These are phyloP conservation scores for Lottia scabra DNA, from an alignment of 2,888 invertebrate genomes.

Conservation along the genomic window DNA sequence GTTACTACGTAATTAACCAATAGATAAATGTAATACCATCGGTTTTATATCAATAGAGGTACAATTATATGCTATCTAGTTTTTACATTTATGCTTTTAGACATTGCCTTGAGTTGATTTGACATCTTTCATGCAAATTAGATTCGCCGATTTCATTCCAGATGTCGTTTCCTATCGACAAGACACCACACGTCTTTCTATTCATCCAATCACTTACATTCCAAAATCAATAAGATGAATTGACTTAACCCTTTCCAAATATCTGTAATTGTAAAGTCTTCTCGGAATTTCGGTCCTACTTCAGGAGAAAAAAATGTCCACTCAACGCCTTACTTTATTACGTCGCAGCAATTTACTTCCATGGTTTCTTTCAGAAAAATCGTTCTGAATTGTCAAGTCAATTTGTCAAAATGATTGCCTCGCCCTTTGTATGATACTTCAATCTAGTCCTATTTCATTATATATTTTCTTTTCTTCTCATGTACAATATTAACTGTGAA, in stretches of 20 bases:
- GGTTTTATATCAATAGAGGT: too few species aligned
- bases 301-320: neutral
- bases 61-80: too few species aligned
- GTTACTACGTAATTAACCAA: too few species aligned
- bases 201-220: neutral
- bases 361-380: neutral
- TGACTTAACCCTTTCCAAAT: neutral
- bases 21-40: too few species aligned
- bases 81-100: too few species aligned
- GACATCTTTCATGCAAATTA: neutral
- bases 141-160: neutral
- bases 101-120: too few species aligned
- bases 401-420: too few species aligned
- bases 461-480: too few species aligned
- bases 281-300: neutral
- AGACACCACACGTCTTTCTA: neutral
- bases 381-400: too few species aligned
- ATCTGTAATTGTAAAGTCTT: neutral
- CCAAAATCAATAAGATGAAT: neutral
- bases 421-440: too few species aligned
- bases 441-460: too few species aligned
- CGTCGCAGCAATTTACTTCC: slow-evolving; percentile 6
- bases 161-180: neutral
- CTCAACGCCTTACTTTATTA: slow-evolving; percentile 1
- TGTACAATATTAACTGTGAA: too few species aligned